Evolutionary conservation across 37 sponge, comb jelly and placozoan species (phyloP).

Genomic region (Cladorhizidae sp.): DNA sequence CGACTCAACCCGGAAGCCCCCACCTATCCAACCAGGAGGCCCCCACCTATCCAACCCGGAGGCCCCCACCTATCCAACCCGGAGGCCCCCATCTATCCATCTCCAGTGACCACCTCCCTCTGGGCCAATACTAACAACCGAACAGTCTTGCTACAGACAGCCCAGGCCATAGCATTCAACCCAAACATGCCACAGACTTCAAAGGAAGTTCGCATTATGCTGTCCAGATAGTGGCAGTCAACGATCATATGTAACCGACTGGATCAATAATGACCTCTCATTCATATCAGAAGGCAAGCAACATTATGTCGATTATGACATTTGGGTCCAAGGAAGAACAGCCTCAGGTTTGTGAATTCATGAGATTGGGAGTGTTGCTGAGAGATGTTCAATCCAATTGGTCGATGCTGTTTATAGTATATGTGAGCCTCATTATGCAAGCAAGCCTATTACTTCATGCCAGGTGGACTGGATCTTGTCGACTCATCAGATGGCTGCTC

Average conservation of each 20-base stretch:
- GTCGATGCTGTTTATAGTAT: slow-evolving; percentile 1
- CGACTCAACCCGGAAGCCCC: background rate
- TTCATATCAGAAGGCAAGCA: slow-evolving; percentile 3
- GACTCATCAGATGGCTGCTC: background rate
- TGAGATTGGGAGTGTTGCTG: background rate
- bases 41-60: background rate
- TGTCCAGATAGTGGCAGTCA: slow-evolving; percentile 41
- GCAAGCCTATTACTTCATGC: slow-evolving; percentile 7
- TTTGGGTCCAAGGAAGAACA: slow-evolving; percentile 28
- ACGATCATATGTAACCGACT: slow-evolving; percentile 26
- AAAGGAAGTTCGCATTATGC: background rate
- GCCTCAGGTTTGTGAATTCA: slow-evolving; percentile 13
- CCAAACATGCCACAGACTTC: background rate
- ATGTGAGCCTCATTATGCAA: slow-evolving; percentile 22
- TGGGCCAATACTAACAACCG: background rate
- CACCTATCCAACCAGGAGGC: background rate
- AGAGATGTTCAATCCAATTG: background rate
- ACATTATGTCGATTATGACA: slow-evolving; percentile 5
- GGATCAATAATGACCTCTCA: slow-evolving; percentile 3
- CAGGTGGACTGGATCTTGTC: slow-evolving; percentile 11
- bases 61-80: slow-evolving; percentile 11
- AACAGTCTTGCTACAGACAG: slow-evolving; percentile 13
- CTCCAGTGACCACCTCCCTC: background rate
- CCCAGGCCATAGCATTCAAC: slow-evolving; percentile 5
- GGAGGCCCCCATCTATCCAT: no score